Evolutionary conservation across 1,140 invertebrate species (phyloP).

Genomic region (Eumaeus atala): DNA sequence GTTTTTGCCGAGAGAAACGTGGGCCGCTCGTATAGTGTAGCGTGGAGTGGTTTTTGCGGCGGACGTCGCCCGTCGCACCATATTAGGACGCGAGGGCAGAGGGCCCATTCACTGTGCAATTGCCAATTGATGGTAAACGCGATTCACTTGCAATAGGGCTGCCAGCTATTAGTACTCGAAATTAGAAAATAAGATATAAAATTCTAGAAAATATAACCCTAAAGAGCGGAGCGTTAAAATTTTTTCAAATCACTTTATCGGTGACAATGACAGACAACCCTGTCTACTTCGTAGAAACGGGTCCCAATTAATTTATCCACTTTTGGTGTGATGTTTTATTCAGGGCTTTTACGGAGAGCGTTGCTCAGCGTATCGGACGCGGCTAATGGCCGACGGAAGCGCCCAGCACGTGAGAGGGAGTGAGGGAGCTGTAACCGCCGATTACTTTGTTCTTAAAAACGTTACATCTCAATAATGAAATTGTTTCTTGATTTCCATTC

Average conservation of each 20-base stretch:
- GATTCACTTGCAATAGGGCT: conserved; percentile 41
- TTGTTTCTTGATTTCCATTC: no score
- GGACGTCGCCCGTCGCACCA: conserved; percentile 30
- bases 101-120: conserved; percentile 52
- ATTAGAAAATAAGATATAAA: conserved; percentile 3
- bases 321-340: conserved; percentile 54
- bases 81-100: conserved; percentile 33
- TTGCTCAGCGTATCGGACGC: conserved; percentile 8
- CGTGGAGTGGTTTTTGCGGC: conserved; percentile 39
- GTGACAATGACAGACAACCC: conserved; percentile 16
- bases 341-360: conserved; percentile 22
- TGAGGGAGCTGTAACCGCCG: background rate
- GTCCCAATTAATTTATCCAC: conserved; percentile 51
- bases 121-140: conserved; percentile 47
- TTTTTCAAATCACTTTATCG: background rate
- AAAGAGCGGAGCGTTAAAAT: background rate
- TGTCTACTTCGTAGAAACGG: conserved; percentile 35
- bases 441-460: conserved; percentile 2
- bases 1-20: conserved; percentile 28
- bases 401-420: background rate
- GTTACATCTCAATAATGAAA: background rate
- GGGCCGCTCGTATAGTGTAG: conserved; percentile 20
- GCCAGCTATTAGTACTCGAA: conserved; percentile 13
- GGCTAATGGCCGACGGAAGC: background rate
- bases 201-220: background rate